phyloP scores from a whole-genome alignment of 2,113 vertebrate species.

The Desmodus rotundus region DNA sequence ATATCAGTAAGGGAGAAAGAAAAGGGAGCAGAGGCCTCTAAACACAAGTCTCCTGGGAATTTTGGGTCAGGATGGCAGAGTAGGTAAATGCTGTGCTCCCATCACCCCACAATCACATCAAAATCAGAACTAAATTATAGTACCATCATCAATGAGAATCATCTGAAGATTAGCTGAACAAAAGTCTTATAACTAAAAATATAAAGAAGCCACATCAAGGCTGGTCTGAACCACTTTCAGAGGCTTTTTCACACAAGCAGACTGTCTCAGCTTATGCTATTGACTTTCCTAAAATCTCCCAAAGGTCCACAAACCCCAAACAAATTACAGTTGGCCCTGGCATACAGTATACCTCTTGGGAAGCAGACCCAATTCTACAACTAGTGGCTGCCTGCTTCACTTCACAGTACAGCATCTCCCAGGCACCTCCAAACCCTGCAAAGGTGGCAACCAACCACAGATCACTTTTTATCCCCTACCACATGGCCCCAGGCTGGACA shows the following conservation, averaged over 20 bases:
- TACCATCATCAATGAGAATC: neutral
- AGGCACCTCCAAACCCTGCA: neutral
- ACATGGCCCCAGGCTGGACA: neutral
- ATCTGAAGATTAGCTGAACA: neutral
- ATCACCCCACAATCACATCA: neutral
- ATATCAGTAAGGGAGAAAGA: neutral
- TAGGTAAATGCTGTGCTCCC: neutral
- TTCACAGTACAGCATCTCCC: neutral
- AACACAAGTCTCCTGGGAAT: neutral
- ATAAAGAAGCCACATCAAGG: neutral
- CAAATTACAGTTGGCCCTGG: neutral
- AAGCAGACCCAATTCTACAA: neutral
- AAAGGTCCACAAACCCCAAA: neutral
- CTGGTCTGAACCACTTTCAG: neutral
- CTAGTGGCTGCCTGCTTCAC: neutral
- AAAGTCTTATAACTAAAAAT: too few species aligned
- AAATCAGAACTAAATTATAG: neutral
- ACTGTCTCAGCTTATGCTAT: neutral
- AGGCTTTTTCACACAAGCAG: neutral
- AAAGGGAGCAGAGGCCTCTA: neutral
- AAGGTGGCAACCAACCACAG: neutral
- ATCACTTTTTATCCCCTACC: neutral
- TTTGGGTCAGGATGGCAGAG: neutral
- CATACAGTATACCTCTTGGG: too few species aligned
- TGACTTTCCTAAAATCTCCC: neutral